phyloP scores from a whole-genome alignment of 2,888 invertebrate species.

The Platycheirus rosarum region DNA sequence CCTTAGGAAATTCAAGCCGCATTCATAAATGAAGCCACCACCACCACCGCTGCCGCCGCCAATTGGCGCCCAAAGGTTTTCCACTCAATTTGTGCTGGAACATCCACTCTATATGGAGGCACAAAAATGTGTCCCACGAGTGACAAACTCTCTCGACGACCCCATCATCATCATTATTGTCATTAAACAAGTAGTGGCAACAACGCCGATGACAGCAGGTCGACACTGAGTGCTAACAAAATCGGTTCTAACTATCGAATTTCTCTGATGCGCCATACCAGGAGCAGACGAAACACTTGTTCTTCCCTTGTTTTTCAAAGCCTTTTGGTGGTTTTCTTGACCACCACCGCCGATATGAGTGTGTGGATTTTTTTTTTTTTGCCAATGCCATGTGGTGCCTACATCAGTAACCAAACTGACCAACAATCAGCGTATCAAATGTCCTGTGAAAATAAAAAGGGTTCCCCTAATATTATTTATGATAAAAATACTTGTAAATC shows the following conservation, averaged over 20 bases:
- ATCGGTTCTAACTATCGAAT: slow-evolving; percentile 69
- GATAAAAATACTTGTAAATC: slow-evolving; percentile 51
- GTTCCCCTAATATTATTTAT: slow-evolving; percentile 38
- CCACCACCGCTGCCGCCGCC: neutral
- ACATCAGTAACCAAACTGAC: slow-evolving; percentile 47
- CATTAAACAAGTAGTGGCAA: slow-evolving; percentile 30
- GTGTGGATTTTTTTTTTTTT: neutral
- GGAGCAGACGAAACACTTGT: slow-evolving; percentile 65
- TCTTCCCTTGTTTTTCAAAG: slow-evolving; percentile 29
- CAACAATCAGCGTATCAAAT: slow-evolving; percentile 65
- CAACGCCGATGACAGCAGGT: slow-evolving; percentile 66
- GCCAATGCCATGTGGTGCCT: slow-evolving; percentile 29
- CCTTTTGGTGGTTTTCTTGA: slow-evolving; percentile 60
- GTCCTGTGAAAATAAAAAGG: slow-evolving; percentile 63
- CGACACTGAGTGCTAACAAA: slow-evolving; percentile 51
- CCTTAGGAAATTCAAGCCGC: slow-evolving; percentile 55
- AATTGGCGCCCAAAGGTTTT: slow-evolving; percentile 72
- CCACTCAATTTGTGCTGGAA: slow-evolving; percentile 68
- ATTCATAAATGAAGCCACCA: slow-evolving; percentile 26
- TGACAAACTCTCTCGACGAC: slow-evolving; percentile 44
- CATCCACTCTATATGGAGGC: slow-evolving; percentile 1
- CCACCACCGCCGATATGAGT: slow-evolving; percentile 33
- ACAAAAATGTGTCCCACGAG: slow-evolving; percentile 51
- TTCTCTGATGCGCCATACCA: slow-evolving; percentile 38
- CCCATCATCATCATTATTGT: slow-evolving; percentile 30